Conservation (phyloP, 2,797 vertebrate genomes). For the Poeciliopsis paucimaculata region DNA sequence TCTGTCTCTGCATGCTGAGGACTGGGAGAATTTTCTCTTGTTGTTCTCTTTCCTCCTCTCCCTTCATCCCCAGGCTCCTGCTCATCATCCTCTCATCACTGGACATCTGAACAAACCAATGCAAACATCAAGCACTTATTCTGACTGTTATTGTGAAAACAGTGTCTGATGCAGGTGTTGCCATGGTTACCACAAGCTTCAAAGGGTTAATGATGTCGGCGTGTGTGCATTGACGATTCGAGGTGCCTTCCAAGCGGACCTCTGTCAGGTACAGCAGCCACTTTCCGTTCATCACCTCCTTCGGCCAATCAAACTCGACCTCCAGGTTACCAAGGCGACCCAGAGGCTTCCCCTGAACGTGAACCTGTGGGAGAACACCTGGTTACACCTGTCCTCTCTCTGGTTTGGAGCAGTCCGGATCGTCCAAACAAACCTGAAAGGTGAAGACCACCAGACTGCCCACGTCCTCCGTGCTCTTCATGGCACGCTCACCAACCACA, state of each 20-base stretch:
- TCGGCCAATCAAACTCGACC: constrained; percentile 89
- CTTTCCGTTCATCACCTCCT: constrained; percentile 87
- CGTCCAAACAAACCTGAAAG: constrained; percentile 49
- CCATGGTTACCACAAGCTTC: constrained; percentile 82
- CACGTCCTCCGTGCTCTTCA: constrained; percentile 83
- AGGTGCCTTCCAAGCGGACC: constrained; percentile 78
- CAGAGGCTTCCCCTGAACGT: constrained; percentile 77
- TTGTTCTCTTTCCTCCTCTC: constrained; percentile 19
- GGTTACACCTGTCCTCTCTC: constrained; percentile 1
- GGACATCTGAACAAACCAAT: constrained; percentile 63
- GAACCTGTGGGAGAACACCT: constrained; percentile 66
- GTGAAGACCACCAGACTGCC: constrained; percentile 82
- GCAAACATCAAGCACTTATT: not conserved
- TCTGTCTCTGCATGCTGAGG: constrained; percentile 53
- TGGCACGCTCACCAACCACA: constrained; percentile 88
- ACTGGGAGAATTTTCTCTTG: constrained; percentile 36
- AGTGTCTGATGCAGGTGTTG: not conserved
- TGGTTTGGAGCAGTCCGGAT: not conserved
- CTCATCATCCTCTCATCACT: constrained; percentile 48
- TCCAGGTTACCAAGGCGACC: constrained; percentile 79
- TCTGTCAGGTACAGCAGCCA: constrained; percentile 91
- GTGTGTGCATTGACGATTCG: constrained; percentile 75
- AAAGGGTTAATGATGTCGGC: constrained; percentile 84
- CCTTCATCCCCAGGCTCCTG: constrained; percentile 60
- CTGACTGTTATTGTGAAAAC: constrained; percentile 5